phyloP scores from a whole-genome alignment of 2,888 invertebrate genomes.

The Tiliacea citrago region DNA sequence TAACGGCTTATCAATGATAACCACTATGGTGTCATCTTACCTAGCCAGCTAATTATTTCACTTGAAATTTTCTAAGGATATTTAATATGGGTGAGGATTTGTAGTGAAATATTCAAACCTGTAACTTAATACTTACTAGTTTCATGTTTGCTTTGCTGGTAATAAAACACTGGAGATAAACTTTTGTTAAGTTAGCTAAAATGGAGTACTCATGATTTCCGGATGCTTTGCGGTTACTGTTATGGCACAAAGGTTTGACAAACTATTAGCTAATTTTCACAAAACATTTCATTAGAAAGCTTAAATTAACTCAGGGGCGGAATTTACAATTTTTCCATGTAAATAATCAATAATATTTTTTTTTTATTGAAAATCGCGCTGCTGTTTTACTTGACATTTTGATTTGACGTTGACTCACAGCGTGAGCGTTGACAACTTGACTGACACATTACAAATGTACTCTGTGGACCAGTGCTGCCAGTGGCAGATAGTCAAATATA shows the following conservation, averaged over 20 bases:
- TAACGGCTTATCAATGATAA: not conserved
- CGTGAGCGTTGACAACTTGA: too few species aligned
- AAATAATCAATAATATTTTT: not conserved
- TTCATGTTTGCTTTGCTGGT: constrained; percentile 28
- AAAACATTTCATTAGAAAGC: not conserved
- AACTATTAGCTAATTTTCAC: not conserved
- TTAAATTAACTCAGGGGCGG: not conserved
- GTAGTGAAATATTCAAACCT: not conserved
- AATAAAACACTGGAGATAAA: not conserved
- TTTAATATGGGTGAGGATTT: not conserved
- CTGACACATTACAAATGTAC: too few species aligned
- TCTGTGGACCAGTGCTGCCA: too few species aligned
- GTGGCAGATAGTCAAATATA: too few species aligned
- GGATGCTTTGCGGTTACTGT: too few species aligned
- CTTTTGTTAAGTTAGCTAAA: not conserved
- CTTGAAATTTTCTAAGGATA: not conserved
- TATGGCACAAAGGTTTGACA: not conserved
- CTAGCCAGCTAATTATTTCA: not conserved
- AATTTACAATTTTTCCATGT: not conserved
- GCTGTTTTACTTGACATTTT: not conserved
- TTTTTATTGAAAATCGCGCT: constrained; percentile 1
- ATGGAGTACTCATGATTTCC: not conserved
- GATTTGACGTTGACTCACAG: not conserved
- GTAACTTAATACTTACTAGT: constrained; percentile 26
- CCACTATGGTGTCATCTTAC: too few species aligned